These are phyloP conservation scores for Marmota flaviventris DNA, from an alignment of 2,113 vertebrate genomes.

Conservation along the genomic window DNA sequence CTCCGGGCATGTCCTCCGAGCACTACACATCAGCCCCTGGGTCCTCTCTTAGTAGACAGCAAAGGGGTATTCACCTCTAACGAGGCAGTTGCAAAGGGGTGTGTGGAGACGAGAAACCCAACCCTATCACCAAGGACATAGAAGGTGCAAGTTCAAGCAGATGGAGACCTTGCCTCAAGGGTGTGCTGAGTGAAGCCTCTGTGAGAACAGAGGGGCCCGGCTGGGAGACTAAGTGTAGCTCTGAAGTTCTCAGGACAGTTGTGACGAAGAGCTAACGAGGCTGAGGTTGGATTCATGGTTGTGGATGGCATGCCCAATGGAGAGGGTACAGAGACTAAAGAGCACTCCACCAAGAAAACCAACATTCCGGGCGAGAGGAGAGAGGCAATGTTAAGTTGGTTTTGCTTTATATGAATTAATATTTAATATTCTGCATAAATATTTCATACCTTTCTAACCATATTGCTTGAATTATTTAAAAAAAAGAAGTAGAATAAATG, in stretches of 20 bases:
- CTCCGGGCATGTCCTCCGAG: neutral
- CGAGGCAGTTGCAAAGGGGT: neutral
- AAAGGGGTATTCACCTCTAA: neutral
- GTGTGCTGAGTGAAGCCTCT: neutral
- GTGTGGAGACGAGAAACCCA: neutral
- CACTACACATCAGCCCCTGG: accelerated
- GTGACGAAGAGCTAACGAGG: neutral
- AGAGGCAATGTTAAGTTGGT: slow-evolving; percentile 39
- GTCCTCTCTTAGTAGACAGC: neutral
- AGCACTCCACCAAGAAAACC: neutral
- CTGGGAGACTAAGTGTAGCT: no score
- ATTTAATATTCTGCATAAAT: slow-evolving; percentile 75
- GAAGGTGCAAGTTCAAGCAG: neutral
- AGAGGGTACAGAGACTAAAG: accelerated
- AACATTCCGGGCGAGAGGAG: neutral
- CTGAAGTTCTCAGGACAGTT: neutral
- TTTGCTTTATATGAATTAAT: slow-evolving; percentile 73
- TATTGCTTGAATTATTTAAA: slow-evolving; percentile 71
- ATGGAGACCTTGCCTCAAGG: neutral
- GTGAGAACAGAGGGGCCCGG: accelerated
- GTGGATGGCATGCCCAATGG: neutral
- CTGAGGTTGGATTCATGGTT: accelerated
- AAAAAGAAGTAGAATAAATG: slow-evolving; percentile 71
- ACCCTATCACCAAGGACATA: neutral
- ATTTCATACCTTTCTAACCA: slow-evolving; percentile 67